Percentiles rank a stretch among this genome's conserved stretches.
These are phyloP conservation scores for Medauroidea extradentata DNA, from an alignment of 1,140 invertebrate species.

Conservation along the genomic window DNA sequence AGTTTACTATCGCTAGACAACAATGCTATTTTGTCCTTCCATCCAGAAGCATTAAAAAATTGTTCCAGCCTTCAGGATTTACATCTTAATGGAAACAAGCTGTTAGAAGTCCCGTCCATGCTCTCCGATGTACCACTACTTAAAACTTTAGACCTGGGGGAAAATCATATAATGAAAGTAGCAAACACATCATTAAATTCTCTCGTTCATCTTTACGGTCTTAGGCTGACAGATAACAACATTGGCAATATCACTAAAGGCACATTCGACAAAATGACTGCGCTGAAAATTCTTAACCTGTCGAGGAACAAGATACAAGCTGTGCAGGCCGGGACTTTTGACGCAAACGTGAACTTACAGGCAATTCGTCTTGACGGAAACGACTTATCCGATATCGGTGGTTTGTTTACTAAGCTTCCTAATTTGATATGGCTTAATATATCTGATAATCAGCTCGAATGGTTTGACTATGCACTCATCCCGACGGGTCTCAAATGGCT, in stretches of 20 bases:
- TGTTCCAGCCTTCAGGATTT: slow-evolving; percentile 80
- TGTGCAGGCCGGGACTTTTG: slow-evolving; percentile 81
- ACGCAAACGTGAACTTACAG: slow-evolving; percentile 76
- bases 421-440: slow-evolving; percentile 86
- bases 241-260: slow-evolving; percentile 81
- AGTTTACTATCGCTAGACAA: slow-evolving; percentile 77
- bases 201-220: slow-evolving; percentile 75
- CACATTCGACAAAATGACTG: slow-evolving; percentile 75
- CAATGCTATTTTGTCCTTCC: slow-evolving; percentile 72
- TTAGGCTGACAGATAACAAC: slow-evolving; percentile 82
- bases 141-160: slow-evolving; percentile 81
- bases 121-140: slow-evolving; percentile 72
- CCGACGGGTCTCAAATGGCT: slow-evolving; percentile 84
- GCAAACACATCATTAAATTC: slow-evolving; percentile 74
- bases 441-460: slow-evolving; percentile 82
- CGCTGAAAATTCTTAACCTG: slow-evolving; percentile 82
- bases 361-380: slow-evolving; percentile 86
- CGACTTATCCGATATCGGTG: slow-evolving; percentile 76
- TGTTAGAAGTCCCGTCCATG: slow-evolving; percentile 79
- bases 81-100: slow-evolving; percentile 82
- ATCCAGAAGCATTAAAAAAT: slow-evolving; percentile 76
- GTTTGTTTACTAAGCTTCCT: slow-evolving; percentile 78
- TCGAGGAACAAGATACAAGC: slow-evolving; percentile 80
- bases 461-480: slow-evolving; percentile 89
- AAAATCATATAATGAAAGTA: slow-evolving; percentile 81